Conservation (phyloP, 2,797 vertebrate genomes). For the Tachyglossus aculeatus region DNA sequence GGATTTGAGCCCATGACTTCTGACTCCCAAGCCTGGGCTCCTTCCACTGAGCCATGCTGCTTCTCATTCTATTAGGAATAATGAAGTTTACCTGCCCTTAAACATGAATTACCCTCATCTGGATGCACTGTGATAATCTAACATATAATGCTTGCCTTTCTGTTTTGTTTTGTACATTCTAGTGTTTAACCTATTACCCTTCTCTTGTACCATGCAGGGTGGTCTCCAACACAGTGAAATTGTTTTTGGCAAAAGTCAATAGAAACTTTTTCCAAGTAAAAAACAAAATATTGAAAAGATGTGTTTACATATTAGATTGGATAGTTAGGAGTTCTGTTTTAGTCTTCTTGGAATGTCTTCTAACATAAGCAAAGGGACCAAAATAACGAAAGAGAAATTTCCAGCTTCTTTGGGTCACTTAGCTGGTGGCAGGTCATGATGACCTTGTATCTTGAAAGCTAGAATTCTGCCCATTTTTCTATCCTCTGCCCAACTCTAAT, state of each 20-base stretch:
- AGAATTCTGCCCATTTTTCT: neutral
- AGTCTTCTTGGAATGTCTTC: neutral
- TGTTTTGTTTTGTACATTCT: no score
- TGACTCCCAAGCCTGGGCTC: no score
- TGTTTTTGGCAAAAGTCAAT: neutral
- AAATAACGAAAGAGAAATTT: neutral
- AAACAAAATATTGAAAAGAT: neutral
- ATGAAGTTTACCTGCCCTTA: slow-evolving; percentile 57
- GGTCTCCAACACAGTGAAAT: neutral
- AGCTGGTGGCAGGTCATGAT: neutral
- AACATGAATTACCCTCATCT: slow-evolving; percentile 61
- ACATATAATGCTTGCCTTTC: slow-evolving; percentile 28
- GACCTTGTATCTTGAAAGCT: neutral
- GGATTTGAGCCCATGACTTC: no score
- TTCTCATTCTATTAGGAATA: slow-evolving; percentile 63
- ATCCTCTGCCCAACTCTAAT: neutral
- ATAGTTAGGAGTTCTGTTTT: neutral
- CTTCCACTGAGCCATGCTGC: no score
- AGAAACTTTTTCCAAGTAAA: neutral
- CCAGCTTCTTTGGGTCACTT: neutral
- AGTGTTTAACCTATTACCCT: neutral
- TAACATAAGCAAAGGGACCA: neutral
- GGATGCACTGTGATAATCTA: slow-evolving; percentile 46
- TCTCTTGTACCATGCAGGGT: neutral
- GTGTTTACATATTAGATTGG: neutral